phyloP scores from a whole-genome alignment of 2,888 invertebrate genomes.

The Mimachlamys varia region DNA sequence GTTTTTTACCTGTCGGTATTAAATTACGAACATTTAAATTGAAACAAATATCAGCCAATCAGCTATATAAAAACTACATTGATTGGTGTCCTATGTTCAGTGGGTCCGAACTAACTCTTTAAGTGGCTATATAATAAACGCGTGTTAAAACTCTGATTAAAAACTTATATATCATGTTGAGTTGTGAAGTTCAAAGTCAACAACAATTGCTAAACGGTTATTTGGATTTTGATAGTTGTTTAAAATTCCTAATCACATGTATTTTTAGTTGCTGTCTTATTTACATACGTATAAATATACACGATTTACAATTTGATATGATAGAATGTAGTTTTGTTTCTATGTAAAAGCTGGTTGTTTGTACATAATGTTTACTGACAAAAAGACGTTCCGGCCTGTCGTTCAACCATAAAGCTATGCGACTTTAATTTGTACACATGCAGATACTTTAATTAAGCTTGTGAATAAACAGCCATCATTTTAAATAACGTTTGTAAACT shows the following conservation, averaged over 20 bases:
- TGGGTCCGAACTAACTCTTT: neutral
- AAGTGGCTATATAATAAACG: neutral
- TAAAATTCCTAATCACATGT: neutral
- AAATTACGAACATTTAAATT: neutral
- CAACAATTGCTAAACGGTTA: neutral
- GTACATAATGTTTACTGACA: neutral
- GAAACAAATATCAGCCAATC: slow-evolving; percentile 21
- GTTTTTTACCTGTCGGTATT: neutral
- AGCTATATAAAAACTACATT: neutral
- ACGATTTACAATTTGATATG: neutral
- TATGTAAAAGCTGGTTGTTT: neutral
- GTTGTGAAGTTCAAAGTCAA: slow-evolving; percentile 8
- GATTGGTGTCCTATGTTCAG: neutral
- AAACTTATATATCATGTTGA: neutral
- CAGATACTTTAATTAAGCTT: too few species aligned
- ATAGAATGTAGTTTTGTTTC: neutral
- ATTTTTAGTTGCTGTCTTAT: neutral
- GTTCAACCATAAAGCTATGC: too few species aligned
- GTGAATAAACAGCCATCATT: too few species aligned
- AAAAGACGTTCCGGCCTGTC: neutral
- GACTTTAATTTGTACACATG: too few species aligned
- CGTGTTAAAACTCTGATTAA: neutral
- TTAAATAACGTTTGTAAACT: too few species aligned
- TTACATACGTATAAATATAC: neutral
- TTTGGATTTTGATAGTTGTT: neutral